Base-by-base conservation (phyloP, 2,113 vertebrate species). In the Lethenteron camtschaticum region DNA sequence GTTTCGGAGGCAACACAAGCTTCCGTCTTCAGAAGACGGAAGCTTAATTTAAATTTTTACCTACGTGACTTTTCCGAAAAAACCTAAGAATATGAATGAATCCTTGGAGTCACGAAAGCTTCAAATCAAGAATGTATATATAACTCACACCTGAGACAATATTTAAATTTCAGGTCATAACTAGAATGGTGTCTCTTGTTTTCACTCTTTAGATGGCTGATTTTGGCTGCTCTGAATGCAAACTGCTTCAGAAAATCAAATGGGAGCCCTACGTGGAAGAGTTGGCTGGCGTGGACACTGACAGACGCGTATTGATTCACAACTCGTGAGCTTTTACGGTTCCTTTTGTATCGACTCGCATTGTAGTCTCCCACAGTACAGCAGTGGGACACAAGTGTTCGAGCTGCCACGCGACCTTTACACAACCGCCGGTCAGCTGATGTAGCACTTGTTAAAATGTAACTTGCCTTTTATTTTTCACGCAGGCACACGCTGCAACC, bases 221-320 rank as follows among this genome's bases (percentile, higher is more conserved):
- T 74, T 74, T 99, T 74, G 94, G 94, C 11, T 99, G 90, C 76
- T 77, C 80, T 9, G 82, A 87, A 9, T 85, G 87, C 72, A 74
- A 57, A 0, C 84, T 96, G n/a, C 78, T 99, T 3, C 76, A 80
- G 74, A 84, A 78, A 73, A 81, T 99, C 10, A 85, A 80, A 78
- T 86, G 85, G 76, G 83, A 81, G 72, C 79, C 76, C 24, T 83
- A 82, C 69, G 75, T 94, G 69, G 81, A 92, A 68, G 75, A 83
- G 58, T 81, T 99, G 73, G 83, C 81, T 69, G 94, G 94, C 71
- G 73, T 99, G 69, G 94, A 99, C 77, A 80, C 82, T 57, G 76
- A 84, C 73, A 76, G 77, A 9, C 73, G 72, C 58, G 75, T 75
- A 55, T 74, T 96, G 59, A 80, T 73, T 63, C 79, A 79, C 58